These are phyloP conservation scores for Pachycephala philippinensis DNA, from an alignment of 2,113 vertebrate genomes.

Conservation along the genomic window DNA sequence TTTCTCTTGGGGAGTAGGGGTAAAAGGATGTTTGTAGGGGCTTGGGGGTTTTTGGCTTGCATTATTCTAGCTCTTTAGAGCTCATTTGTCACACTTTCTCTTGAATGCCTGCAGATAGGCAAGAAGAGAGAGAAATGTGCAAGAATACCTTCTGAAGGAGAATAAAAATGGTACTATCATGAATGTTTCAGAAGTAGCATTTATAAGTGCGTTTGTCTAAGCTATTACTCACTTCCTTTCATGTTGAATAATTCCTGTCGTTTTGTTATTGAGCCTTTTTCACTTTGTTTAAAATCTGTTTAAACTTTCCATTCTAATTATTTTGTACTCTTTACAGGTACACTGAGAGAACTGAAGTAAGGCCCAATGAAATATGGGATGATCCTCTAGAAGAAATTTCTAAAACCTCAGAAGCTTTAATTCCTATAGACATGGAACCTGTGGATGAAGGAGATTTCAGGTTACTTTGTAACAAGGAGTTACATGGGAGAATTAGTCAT, in stretches of 20 bases:
- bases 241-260: background rate
- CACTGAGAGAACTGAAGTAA: background rate
- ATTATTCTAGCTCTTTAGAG: background rate
- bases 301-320: background rate
- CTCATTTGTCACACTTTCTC: background rate
- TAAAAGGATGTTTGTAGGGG: too few relatives aligned
- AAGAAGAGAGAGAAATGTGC: background rate
- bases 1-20: fast-evolving
- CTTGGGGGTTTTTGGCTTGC: background rate
- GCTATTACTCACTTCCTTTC: background rate
- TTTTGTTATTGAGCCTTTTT: background rate
- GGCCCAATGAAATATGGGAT: conserved; percentile 72
- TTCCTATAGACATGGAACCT: background rate
- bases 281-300: background rate
- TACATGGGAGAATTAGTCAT: conserved; percentile 77
- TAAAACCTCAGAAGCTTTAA: conserved; percentile 21
- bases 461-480: conserved; percentile 60
- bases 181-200: background rate
- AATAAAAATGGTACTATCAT: background rate
- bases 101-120: background rate
- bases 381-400: conserved; percentile 58
- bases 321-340: conserved; percentile 39
- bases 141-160: background rate
- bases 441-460: conserved; percentile 24
- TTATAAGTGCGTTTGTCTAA: background rate